Evolutionary conservation across 1,140 invertebrate species (phyloP), one percentile per base, ranked within the genome.

Genomic region (Drosophila ironensis): DNA sequence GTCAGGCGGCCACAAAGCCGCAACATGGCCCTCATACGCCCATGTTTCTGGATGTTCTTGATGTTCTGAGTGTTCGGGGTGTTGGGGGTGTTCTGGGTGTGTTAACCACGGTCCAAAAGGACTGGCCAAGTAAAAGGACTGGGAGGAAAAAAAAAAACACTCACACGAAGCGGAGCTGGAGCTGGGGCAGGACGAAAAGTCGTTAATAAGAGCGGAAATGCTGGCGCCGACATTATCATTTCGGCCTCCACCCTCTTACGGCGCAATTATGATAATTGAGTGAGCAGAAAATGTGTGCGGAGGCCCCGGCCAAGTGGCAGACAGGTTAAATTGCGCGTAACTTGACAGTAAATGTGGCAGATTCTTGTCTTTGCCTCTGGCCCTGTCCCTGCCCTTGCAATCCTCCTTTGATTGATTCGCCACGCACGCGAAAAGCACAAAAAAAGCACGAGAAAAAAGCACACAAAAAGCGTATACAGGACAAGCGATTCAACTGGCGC

Each of bases 171-270:
- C 19, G 24, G 25, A 27, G 12, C 17, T n/a, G 1, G 20, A 9
- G 11, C 30, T 6, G 30, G 5, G 2, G 41, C 28, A 56, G 52
- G 46, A 56, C 42, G 44, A 38, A 44, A 44, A 44, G 69, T 63
- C 70, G 80, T 69, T 82, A 82, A 82, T 82, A 86, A 61, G 72
- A 78, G 54, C 80, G 80, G 80, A 84, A 84, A 80, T 84, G 56
- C 80, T 87, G 80, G 80, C 80, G 80, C 80, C 80, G 80, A 86
- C 81, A 84, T 86, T 80, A 84, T 84, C 80, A 84, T 84, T 86
- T 77, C 41, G 56, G 54, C 63, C 57, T 44, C 46, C 60, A 41
- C 56, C 41, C 53, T 35, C 54, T 59, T 27, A 37, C 51, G 20
- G 57, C 44, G 70, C 80, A 86, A 84, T 84, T 84, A 84, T 84